Percentiles rank a stretch among this genome's conserved stretches.
Evolutionary conservation across 2,888 invertebrate genomes (phyloP).

Genomic region (Oxyscelio sp.): DNA sequence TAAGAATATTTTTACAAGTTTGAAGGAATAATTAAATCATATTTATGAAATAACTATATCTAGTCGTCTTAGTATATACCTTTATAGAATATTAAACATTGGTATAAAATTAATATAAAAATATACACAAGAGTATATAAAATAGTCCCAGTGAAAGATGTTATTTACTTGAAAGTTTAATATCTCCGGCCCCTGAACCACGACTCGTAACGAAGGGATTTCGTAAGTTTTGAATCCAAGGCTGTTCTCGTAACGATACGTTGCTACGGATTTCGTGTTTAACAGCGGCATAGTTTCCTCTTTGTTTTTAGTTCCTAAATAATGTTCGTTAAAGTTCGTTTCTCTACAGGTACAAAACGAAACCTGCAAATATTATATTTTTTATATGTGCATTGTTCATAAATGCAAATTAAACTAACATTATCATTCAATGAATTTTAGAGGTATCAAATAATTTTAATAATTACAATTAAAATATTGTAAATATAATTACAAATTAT

Average conservation of each 20-base stretch:
- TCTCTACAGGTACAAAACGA: constrained; percentile 66
- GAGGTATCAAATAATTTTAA: background rate
- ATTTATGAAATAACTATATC: too few species aligned
- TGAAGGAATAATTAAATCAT: too few species aligned
- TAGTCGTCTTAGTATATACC: too few species aligned
- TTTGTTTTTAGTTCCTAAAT: constrained; percentile 62
- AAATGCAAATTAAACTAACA: background rate
- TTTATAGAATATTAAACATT: too few species aligned
- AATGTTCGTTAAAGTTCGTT: constrained; percentile 79
- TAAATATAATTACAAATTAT: background rate
- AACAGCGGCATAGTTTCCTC: constrained; percentile 65
- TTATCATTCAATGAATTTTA: too few species aligned
- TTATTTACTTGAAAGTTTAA: constrained; percentile 83
- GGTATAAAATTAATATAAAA: too few species aligned
- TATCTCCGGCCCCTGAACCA: constrained; percentile 83
- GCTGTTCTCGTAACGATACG: constrained; percentile 78
- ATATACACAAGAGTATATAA: too few species aligned
- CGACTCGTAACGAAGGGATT: constrained; percentile 80
- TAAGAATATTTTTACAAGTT: too few species aligned
- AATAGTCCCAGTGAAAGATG: background rate
- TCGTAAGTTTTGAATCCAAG: constrained; percentile 81
- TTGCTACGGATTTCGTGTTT: constrained; percentile 77
- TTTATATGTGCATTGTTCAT: background rate
- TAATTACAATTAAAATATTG: background rate
- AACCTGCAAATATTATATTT: constrained; percentile 25